Conservation (phyloP, 2,113 vertebrate genomes). For the Bubalus kerabau region DNA sequence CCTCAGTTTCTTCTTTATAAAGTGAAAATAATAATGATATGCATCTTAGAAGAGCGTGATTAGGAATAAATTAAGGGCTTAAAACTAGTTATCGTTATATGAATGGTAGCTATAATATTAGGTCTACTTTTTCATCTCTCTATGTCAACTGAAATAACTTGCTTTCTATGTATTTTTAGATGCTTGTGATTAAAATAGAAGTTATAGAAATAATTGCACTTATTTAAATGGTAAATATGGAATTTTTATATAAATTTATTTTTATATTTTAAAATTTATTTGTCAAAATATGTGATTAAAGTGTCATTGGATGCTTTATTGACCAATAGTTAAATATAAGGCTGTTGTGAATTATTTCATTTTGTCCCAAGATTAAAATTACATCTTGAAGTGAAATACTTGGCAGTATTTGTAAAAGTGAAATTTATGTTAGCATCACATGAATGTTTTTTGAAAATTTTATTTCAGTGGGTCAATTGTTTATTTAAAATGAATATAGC, state of each 20-base stretch:
- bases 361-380: neutral
- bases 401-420: neutral
- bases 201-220: neutral
- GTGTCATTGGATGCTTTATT: neutral
- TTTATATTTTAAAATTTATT: neutral
- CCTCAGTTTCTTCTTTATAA: neutral
- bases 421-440: neutral
- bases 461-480: neutral
- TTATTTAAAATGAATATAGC: neutral
- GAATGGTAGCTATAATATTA: neutral
- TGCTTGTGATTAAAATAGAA: neutral
- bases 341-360: neutral
- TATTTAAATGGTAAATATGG: neutral
- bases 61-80: neutral
- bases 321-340: neutral
- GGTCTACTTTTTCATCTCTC: neutral
- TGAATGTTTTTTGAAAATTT: neutral
- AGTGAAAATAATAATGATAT: neutral
- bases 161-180: neutral
- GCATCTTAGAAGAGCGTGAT: neutral
- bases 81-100: neutral
- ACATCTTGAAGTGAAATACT: neutral
- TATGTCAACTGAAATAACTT: neutral
- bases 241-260: neutral
- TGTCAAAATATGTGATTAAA: neutral